A percentile compares a stretch with the other conserved stretches of the same genome.
Conservation (phyloP, 1,140 invertebrate genomes). For the Anthonomus grandis region DNA sequence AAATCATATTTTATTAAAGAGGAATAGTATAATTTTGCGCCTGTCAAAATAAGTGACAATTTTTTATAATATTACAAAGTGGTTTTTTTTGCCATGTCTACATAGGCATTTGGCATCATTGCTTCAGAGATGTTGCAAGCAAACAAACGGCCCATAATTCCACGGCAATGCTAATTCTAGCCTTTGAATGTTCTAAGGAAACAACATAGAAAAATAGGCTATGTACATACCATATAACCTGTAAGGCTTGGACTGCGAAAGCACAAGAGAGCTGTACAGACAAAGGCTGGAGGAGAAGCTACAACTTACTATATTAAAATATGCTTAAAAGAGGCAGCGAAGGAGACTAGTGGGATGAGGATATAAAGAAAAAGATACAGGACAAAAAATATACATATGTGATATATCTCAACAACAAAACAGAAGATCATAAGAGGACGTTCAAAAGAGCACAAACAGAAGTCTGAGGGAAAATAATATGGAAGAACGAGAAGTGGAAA, state of each 20-base stretch:
- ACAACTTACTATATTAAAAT: conserved; percentile 4
- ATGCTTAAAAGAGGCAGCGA: conserved; percentile 3
- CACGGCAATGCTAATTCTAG: too few relatives aligned
- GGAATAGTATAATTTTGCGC: too few relatives aligned
- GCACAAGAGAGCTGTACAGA: conserved; percentile 12
- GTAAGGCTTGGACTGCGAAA: conserved; percentile 1
- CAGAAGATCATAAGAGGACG: background rate
- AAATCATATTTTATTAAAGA: too few relatives aligned
- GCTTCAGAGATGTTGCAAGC: too few relatives aligned
- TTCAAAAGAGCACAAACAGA: background rate
- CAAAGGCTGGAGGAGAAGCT: background rate
- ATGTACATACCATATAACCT: background rate
- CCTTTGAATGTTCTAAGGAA: too few relatives aligned
- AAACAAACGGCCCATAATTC: too few relatives aligned
- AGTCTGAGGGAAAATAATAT: background rate
- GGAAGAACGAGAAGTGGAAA: background rate
- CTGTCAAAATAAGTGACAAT: too few relatives aligned
- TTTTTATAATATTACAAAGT: too few relatives aligned
- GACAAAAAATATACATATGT: conserved; percentile 1
- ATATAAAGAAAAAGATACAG: background rate
- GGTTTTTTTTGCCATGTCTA: too few relatives aligned
- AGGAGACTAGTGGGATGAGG: background rate
- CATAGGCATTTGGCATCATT: too few relatives aligned
- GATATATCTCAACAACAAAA: conserved; percentile 9
- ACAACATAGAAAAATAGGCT: background rate